Evolutionary conservation across 1,140 invertebrate genomes (phyloP).

Genomic region (Ectropis grisescens): DNA sequence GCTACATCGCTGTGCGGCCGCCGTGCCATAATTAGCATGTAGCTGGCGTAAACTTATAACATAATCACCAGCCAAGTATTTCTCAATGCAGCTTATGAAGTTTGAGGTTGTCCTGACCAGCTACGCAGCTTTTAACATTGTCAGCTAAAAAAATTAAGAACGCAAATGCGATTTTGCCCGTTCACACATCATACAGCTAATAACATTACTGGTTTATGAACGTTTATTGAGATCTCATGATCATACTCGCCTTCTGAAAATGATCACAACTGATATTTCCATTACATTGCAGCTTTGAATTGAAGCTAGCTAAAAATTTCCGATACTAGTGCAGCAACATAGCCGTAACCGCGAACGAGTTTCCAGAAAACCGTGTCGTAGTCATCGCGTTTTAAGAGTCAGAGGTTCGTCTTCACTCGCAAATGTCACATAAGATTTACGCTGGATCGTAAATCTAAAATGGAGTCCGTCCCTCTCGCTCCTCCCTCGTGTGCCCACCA

Average conservation of each 20-base stretch:
- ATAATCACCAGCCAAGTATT: no score
- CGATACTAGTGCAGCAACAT: slow-evolving; percentile 9
- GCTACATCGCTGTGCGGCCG: no score
- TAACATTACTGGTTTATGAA: slow-evolving; percentile 20
- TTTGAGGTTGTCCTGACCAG: no score
- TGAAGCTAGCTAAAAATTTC: slow-evolving; percentile 1
- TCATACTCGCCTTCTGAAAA: slow-evolving; percentile 1
- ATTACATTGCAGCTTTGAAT: slow-evolving; percentile 9
- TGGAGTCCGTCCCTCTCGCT: slow-evolving; percentile 38
- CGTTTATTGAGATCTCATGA: slow-evolving; percentile 12
- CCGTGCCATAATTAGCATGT: no score
- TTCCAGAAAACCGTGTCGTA: slow-evolving; percentile 48
- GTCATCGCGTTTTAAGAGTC: slow-evolving; percentile 21
- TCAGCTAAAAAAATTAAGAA: no score
- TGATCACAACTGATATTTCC: background rate
- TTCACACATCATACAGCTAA: slow-evolving; percentile 11
- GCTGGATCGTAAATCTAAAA: slow-evolving; percentile 65
- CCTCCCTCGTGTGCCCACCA: slow-evolving; percentile 25
- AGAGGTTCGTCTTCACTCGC: slow-evolving; percentile 39
- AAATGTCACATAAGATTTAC: slow-evolving; percentile 66
- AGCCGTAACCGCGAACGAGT: slow-evolving; percentile 31
- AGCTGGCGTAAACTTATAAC: no score
- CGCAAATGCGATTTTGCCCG: no score
- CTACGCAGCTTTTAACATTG: no score
- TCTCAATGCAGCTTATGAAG: no score